Conservation (phyloP, 2,888 invertebrate genomes). For the Lycophotia porphyrea region DNA sequence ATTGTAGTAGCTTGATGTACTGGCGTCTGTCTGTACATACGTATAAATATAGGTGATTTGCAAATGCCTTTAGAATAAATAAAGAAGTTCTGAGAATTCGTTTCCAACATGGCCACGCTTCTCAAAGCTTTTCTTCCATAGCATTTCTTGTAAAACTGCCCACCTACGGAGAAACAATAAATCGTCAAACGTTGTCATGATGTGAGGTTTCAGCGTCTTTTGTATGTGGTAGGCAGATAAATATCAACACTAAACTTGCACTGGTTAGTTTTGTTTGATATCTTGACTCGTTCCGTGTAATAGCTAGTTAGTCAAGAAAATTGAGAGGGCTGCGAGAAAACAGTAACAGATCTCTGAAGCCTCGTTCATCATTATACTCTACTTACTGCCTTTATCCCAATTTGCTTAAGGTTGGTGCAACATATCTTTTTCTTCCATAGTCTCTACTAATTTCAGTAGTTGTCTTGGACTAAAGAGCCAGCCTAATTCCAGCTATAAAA, state of each 20-base stretch:
- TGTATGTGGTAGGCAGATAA: constrained; percentile 4
- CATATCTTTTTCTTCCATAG: background rate
- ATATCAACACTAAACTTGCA: background rate
- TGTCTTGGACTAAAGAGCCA: background rate
- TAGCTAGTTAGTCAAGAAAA: background rate
- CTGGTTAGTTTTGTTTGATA: constrained; percentile 1
- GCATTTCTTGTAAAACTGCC: constrained; percentile 4
- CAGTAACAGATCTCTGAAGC: background rate
- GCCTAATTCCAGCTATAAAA: background rate
- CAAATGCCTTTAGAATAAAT: background rate
- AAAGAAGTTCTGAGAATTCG: background rate
- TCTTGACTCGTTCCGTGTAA: background rate
- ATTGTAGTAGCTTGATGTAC: too few relatives aligned
- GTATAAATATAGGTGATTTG: background rate
- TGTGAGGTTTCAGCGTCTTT: constrained; percentile 4
- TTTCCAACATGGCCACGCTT: background rate
- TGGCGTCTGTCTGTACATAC: too few relatives aligned
- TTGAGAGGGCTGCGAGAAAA: background rate
- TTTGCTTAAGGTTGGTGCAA: background rate
- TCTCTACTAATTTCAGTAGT: background rate
- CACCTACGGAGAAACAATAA: constrained; percentile 26
- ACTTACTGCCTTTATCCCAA: background rate
- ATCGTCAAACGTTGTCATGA: constrained; percentile 20
- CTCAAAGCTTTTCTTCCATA: constrained; percentile 1
- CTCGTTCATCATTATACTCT: background rate